These are phyloP conservation scores for Chaetodon auriga DNA, from an alignment of 2,113 vertebrate species.

Conservation along the genomic window DNA sequence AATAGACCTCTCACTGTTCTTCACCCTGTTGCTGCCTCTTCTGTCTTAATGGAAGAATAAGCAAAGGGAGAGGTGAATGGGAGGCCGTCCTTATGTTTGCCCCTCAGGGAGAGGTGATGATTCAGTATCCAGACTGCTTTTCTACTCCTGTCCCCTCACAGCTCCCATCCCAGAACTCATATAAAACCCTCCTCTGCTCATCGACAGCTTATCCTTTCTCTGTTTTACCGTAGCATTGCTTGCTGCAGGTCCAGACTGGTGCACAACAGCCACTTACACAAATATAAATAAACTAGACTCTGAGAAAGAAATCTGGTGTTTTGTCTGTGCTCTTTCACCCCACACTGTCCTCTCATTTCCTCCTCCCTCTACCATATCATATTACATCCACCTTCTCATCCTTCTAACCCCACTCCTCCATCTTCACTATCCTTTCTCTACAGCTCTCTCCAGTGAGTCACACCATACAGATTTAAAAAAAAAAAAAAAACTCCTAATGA, in stretches of 20 bases:
- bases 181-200: neutral
- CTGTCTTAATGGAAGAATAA: slow-evolving; percentile 31
- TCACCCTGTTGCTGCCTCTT: slow-evolving; percentile 15
- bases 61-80: slow-evolving; percentile 12
- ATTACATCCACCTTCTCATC: slow-evolving; percentile 45
- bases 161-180: neutral
- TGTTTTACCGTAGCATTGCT: neutral
- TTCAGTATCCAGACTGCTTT: slow-evolving; percentile 20
- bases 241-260: neutral
- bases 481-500: slow-evolving; percentile 34
- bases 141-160: neutral
- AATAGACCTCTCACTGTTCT: slow-evolving; percentile 56
- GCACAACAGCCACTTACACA: neutral
- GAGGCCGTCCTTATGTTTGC: slow-evolving; percentile 11
- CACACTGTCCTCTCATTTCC: slow-evolving; percentile 12
- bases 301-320: slow-evolving; percentile 25
- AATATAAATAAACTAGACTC: neutral
- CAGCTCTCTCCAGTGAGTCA: slow-evolving; percentile 41
- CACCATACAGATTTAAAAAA: slow-evolving; percentile 29
- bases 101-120: slow-evolving; percentile 27
- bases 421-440: slow-evolving; percentile 20
- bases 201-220: neutral
- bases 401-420: slow-evolving; percentile 27
- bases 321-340: slow-evolving; percentile 7
- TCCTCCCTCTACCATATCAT: slow-evolving; percentile 30